phyloP scores from a whole-genome alignment of 2,797 vertebrate genomes.

The Sebastes trivittatus region DNA sequence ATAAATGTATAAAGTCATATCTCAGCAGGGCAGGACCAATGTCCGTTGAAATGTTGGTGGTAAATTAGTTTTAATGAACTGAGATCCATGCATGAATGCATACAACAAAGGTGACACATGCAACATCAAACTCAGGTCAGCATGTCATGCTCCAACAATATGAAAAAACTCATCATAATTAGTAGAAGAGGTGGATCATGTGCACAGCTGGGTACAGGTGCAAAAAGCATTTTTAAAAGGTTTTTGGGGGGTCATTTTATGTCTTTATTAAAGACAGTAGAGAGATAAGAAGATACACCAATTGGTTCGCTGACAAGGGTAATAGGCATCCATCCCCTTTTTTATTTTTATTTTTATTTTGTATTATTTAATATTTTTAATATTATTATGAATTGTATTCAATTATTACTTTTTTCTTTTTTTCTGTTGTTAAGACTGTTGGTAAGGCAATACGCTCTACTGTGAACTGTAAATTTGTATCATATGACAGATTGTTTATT shows the following conservation, averaged over 20 bases:
- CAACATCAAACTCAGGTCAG: neutral
- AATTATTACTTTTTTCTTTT: no score
- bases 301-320: no score
- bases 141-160: neutral
- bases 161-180: neutral
- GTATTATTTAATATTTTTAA: no score
- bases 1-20: neutral
- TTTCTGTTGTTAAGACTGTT: no score
- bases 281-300: neutral
- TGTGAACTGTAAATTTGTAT: no score
- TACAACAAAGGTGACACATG: neutral
- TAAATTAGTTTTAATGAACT: neutral
- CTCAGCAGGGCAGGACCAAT: neutral
- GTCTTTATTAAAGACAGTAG: neutral
- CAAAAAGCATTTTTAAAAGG: neutral
- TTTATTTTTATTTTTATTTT: no score
- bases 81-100: neutral
- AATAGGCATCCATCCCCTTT: no score
- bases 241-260: neutral
- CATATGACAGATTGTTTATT: no score
- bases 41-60: neutral
- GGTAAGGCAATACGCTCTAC: no score
- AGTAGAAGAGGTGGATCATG: neutral
- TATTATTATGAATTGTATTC: no score
- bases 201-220: neutral